Conservation (phyloP, 1,140 invertebrate species). For the Drosophila simulans region DNA sequence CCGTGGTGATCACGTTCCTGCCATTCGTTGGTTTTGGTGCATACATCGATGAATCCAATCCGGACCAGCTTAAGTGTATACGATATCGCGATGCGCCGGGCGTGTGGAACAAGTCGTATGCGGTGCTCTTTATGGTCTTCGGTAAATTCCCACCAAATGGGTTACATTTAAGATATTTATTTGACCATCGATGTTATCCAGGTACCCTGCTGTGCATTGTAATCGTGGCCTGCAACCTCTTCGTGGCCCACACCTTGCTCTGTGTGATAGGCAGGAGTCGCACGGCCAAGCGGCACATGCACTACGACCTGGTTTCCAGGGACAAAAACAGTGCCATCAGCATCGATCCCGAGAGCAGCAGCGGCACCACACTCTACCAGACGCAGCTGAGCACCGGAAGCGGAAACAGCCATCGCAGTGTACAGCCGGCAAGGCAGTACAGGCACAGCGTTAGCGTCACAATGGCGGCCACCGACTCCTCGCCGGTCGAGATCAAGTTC, state of each 20-base stretch:
- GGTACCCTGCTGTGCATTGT: constrained; percentile 90
- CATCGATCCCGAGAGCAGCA: constrained; percentile 75
- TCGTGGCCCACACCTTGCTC: constrained; percentile 90
- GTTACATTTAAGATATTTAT: not conserved
- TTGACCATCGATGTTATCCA: constrained; percentile 74
- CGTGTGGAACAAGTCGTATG: constrained; percentile 89
- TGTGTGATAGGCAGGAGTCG: constrained; percentile 86
- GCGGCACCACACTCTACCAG: constrained; percentile 74
- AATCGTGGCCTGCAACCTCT: constrained; percentile 92
- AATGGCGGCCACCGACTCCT: constrained; percentile 85
- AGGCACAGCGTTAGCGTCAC: constrained; percentile 78
- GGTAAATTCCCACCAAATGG: constrained; percentile 86
- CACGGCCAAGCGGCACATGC: constrained; percentile 68
- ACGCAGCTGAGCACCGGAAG: constrained; percentile 53
- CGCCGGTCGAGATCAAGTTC: constrained; percentile 92
- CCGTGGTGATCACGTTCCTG: constrained; percentile 89
- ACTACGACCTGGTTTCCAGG: constrained; percentile 74
- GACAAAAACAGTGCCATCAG: constrained; percentile 61
- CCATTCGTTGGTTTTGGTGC: constrained; percentile 92
- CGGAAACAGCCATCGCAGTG: constrained; percentile 35
- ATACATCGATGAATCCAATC: constrained; percentile 87
- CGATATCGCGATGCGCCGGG: constrained; percentile 90
- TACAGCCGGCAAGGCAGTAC: constrained; percentile 62
- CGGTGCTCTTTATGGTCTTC: constrained; percentile 91
- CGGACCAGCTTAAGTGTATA: constrained; percentile 85